A percentile compares a stretch with the other conserved stretches of the same genome.
These are phyloP conservation scores for Philereme vetulata DNA, from an alignment of 2,888 invertebrate genomes.

Conservation along the genomic window DNA sequence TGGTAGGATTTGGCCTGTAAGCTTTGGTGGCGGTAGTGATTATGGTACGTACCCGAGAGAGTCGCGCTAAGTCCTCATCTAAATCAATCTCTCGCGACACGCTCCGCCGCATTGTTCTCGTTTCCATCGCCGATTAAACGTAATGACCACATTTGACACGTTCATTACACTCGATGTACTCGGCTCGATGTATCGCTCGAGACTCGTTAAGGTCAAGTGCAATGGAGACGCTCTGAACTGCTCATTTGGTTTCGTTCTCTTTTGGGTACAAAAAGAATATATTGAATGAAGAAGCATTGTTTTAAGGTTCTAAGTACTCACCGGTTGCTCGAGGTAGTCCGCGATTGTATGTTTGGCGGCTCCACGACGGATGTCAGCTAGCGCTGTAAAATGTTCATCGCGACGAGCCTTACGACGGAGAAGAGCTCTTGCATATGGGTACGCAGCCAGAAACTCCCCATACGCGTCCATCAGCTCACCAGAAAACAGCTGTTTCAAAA, in stretches of 20 bases:
- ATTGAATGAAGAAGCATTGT: constrained; percentile 32
- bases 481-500: constrained; percentile 84
- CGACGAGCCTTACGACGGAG: constrained; percentile 85
- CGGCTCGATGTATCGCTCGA: constrained; percentile 39
- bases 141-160: constrained; percentile 73
- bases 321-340: constrained; percentile 87
- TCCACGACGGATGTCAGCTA: constrained; percentile 86
- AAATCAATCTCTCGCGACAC: constrained; percentile 67
- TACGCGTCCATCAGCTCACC: constrained; percentile 87
- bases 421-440: constrained; percentile 84
- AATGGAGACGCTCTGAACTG: constrained; percentile 55
- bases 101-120: constrained; percentile 67
- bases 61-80: constrained; percentile 61
- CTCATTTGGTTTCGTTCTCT: constrained; percentile 48
- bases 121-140: constrained; percentile 65
- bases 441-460: constrained; percentile 85
- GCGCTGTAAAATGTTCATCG: constrained; percentile 87
- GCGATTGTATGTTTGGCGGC: constrained; percentile 86
- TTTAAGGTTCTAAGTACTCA: constrained; percentile 69
- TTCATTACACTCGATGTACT: constrained; percentile 54
- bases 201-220: constrained; percentile 63
- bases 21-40: not conserved
- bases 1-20: no score
- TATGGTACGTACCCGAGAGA: constrained; percentile 5
- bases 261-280: constrained; percentile 38